These are phyloP conservation scores for Himalopsyche japonica DNA, from an alignment of 2,888 invertebrate genomes.

Conservation along the genomic window DNA sequence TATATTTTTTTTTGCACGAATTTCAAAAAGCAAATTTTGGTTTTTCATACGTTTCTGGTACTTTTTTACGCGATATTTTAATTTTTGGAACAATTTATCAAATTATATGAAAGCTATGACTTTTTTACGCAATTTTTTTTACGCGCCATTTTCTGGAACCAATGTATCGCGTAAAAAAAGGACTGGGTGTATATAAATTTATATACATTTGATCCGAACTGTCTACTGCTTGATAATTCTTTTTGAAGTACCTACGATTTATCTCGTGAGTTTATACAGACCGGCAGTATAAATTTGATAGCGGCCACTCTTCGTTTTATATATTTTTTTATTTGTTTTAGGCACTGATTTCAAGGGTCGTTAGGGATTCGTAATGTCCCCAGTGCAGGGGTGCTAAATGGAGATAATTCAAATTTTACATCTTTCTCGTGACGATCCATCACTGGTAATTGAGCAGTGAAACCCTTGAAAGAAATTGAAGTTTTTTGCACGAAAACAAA, in stretches of 20 bases:
- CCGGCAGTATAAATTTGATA: background rate
- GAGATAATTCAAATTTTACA: background rate
- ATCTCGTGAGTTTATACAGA: background rate
- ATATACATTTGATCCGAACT: background rate
- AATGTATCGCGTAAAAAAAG: too few relatives aligned
- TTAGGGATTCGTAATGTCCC: background rate
- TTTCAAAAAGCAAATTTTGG: too few relatives aligned
- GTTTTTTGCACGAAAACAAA: background rate
- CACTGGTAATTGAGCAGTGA: background rate
- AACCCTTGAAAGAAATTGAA: background rate
- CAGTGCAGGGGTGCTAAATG: background rate
- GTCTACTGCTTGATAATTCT: background rate
- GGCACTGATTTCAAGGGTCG: background rate
- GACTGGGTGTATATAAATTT: too few relatives aligned
- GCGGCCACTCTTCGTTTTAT: background rate
- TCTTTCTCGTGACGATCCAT: background rate
- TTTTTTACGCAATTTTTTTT: too few relatives aligned
- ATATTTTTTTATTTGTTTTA: slow-evolving; percentile 2
- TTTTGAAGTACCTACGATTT: background rate
- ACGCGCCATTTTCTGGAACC: too few relatives aligned
- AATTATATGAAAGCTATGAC: too few relatives aligned
- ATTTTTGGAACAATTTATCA: too few relatives aligned
- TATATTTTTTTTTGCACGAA: too few relatives aligned
- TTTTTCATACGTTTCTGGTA: too few relatives aligned
- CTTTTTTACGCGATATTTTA: too few relatives aligned